These are phyloP conservation scores for Agrilus biguttatus DNA, from an alignment of 2,888 invertebrate species.

Conservation along the genomic window DNA sequence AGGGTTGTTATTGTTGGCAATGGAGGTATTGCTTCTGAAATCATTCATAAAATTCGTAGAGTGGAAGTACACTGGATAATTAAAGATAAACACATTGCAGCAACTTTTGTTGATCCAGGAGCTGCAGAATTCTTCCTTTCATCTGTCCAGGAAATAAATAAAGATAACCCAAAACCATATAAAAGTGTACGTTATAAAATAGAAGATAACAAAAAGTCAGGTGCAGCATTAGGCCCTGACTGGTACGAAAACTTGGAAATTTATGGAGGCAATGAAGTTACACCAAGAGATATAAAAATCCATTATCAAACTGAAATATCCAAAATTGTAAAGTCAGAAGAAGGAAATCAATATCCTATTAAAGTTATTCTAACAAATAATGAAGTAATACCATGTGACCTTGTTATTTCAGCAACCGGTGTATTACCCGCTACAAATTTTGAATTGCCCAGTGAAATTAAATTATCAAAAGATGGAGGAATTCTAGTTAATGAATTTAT, in stretches of 20 bases:
- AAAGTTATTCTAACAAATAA: slow-evolving; percentile 61
- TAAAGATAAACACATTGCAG: slow-evolving; percentile 81
- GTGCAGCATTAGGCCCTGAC: slow-evolving; percentile 93
- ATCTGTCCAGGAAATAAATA: slow-evolving; percentile 20
- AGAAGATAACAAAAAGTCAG: slow-evolving; percentile 42
- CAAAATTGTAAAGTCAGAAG: slow-evolving; percentile 21
- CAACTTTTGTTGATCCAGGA: slow-evolving; percentile 90
- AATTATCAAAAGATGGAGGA: slow-evolving; percentile 59
- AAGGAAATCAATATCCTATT: slow-evolving; percentile 44
- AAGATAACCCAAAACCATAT: slow-evolving; percentile 11
- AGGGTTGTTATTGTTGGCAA: slow-evolving; percentile 83
- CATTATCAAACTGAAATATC: slow-evolving; percentile 45
- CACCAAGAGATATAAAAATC: slow-evolving; percentile 38
- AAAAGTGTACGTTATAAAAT: slow-evolving; percentile 56
- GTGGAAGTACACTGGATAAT: slow-evolving; percentile 87
- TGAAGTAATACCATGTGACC: slow-evolving; percentile 62
- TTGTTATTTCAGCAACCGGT: slow-evolving; percentile 92
- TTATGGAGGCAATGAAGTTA: slow-evolving; percentile 28
- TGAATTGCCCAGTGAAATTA: slow-evolving; percentile 31
- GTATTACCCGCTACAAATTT: slow-evolving; percentile 58
- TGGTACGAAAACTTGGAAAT: slow-evolving; percentile 69
- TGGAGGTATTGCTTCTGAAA: slow-evolving; percentile 97
- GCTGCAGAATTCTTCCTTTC: slow-evolving; percentile 85
- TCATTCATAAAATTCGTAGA: slow-evolving; percentile 75
- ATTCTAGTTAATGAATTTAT: slow-evolving; percentile 73